phyloP scores from a whole-genome alignment of 2,888 invertebrate species.

The Pristionchus japonicus region DNA sequence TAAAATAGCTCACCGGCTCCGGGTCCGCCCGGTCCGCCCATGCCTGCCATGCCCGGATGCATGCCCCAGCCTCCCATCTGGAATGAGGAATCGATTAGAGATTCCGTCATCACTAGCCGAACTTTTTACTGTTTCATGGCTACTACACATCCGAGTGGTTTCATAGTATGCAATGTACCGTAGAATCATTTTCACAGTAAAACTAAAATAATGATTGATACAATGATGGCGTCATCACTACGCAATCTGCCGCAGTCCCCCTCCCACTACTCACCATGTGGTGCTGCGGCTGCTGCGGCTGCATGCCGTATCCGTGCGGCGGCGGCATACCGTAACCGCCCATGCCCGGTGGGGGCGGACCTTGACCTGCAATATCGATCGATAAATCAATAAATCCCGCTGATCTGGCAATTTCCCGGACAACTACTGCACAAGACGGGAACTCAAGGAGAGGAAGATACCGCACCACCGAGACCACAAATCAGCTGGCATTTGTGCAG shows the following conservation, averaged over 20 bases:
- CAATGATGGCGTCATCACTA: neutral
- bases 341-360: neutral
- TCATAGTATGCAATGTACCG: no score
- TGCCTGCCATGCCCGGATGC: slow-evolving; percentile 30
- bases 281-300: neutral
- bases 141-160: no score
- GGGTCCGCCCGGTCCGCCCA: neutral
- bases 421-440: neutral
- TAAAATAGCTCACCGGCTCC: no score
- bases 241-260: slow-evolving; percentile 1
- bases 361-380: slow-evolving; percentile 1
- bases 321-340: slow-evolving; percentile 23
- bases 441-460: neutral
- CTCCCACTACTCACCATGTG: neutral
- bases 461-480: neutral
- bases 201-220: neutral
- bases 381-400: no score
- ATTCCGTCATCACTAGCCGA: neutral
- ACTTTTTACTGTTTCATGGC: no score
- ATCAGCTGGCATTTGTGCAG: no score
- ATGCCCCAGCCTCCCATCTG: slow-evolving; percentile 38
- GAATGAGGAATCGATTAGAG: neutral
- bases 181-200: no score
- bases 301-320: slow-evolving; percentile 22
- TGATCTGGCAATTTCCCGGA: no score